Base-by-base conservation (phyloP, 2,113 vertebrate genomes). In the Chitala chitala region DNA sequence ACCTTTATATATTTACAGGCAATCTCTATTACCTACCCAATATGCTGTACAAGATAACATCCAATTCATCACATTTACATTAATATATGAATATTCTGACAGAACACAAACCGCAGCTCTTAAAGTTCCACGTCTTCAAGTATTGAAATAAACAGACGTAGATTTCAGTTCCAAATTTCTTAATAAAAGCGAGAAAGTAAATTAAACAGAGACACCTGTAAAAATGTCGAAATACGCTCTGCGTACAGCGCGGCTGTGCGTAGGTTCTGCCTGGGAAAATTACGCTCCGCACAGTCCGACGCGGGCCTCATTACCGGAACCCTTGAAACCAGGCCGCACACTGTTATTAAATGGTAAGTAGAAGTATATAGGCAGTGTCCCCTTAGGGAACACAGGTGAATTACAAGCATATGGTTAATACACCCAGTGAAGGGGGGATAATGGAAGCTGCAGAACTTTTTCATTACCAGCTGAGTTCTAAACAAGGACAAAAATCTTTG, bases 401-500 rank as follows among this genome's bases (percentile, higher is more conserved):
- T 8, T 29, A 15, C 58, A 61, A 15, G 4, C 26, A 29, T 61
- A n/a, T 33, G 10, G 54, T 56, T 56, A 56, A 56, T 22, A 56
- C 54, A 22, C 54, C n/a, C 54, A 22, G 54, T 22, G 54, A 22
- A 56, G 54, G 20, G n/a, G 22, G 54, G 58, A 61, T 61, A 29
- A 29, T 17, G 58, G 26, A 29, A 12, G 26, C 58, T 8, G 8
- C 15, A 22, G 15, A 22, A 55, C 24, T 31, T 29, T 56, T 61
- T 33, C 58, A 61, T 61, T 61, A 61, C 58, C 10, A 33, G 24
- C 26, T 12, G 58, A 61, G 58, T 15, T 61, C 33, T 61, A 61
- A 61, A 61, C 58, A 61, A 31, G 58, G 58, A 61, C 58, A 61
- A 61, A 61, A 61, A 61, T 61, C 58, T 61, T 61, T 31, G 58